These are phyloP conservation scores for Nycticryphes semicollaris DNA, from an alignment of 2,113 vertebrate species.

Conservation along the genomic window DNA sequence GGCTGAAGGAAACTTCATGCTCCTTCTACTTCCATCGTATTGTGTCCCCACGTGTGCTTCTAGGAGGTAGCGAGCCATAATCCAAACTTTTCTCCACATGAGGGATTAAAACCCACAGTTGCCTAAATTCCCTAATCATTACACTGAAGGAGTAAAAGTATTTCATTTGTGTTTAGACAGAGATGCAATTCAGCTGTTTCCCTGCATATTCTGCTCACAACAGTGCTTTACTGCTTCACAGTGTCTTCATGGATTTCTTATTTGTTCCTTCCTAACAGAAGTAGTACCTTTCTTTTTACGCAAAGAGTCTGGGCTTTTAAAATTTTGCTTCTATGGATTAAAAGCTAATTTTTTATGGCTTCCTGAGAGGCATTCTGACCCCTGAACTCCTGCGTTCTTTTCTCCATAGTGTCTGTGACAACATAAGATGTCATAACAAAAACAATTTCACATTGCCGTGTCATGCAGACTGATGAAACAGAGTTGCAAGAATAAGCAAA, in stretches of 20 bases:
- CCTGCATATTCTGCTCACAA: neutral
- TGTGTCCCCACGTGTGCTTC: neutral
- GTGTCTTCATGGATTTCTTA: neutral
- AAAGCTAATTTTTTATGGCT: neutral
- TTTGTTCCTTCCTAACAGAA: neutral
- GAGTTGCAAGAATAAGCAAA: neutral
- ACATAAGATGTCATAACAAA: neutral
- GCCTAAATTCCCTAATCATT: neutral
- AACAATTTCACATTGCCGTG: neutral
- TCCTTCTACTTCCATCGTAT: rapidly evolving
- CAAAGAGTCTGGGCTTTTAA: neutral
- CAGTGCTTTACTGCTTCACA: neutral
- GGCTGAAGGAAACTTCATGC: neutral
- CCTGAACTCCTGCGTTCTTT: neutral
- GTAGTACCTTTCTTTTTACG: neutral
- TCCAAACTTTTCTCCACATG: neutral
- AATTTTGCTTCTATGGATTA: neutral
- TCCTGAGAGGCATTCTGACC: neutral
- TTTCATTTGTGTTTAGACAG: neutral
- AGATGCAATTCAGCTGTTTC: neutral
- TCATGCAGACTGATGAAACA: neutral
- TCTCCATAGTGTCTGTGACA: neutral
- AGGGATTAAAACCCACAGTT: neutral
- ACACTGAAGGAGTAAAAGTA: neutral
- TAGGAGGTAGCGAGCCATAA: neutral